A percentile compares a stretch with the other conserved stretches of the same genome.
phyloP scores from a whole-genome alignment of 2,797 vertebrate genomes.

The Alfaro cultratus region DNA sequence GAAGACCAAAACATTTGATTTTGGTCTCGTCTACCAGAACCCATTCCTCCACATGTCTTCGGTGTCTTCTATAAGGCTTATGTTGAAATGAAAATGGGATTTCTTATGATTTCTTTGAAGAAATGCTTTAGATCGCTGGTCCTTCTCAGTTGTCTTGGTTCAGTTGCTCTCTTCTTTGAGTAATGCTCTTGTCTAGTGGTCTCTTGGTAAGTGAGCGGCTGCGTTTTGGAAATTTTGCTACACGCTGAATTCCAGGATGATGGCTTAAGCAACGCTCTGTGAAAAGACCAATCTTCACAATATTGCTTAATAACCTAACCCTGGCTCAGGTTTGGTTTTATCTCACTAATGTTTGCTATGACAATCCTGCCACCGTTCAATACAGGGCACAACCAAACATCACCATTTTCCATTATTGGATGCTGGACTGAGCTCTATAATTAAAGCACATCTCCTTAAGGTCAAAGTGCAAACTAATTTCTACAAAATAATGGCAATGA shows the following conservation, averaged over 20 bases:
- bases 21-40: background rate
- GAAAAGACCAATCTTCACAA: background rate
- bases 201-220: background rate
- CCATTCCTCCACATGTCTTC: background rate
- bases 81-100: background rate
- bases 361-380: background rate
- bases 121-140: background rate
- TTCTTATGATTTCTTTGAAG: background rate
- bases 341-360: background rate
- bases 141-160: background rate
- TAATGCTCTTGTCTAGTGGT: background rate
- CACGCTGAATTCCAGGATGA: background rate
- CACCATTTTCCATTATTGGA: background rate
- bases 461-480: background rate
- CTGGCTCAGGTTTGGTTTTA: background rate
- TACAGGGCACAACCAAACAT: background rate
- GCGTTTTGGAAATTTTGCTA: background rate
- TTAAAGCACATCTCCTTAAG: background rate
- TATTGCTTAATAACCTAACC: background rate
- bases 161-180: background rate
- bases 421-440: background rate
- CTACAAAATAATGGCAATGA: background rate
- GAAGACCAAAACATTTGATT: background rate
- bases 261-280: background rate
- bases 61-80: background rate